phyloP scores from a whole-genome alignment of 2,113 vertebrate genomes.

The Rallus limicola region DNA sequence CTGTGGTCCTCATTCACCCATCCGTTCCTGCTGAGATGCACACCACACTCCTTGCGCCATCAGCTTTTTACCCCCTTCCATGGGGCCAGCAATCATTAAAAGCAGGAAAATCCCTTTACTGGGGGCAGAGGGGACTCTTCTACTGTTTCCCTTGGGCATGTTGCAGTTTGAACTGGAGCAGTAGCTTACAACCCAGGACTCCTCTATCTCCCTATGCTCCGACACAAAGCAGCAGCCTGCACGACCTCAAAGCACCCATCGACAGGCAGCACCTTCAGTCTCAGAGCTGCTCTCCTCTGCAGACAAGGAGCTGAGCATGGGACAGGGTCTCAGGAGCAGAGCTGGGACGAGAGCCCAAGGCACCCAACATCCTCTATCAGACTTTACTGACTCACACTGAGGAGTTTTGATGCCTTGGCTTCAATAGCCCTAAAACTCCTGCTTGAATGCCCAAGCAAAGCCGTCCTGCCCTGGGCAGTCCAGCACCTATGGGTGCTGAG shows the following conservation, averaged over 20 bases:
- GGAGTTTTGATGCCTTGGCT: not conserved
- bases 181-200: not conserved
- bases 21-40: not conserved
- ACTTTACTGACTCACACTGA: not conserved
- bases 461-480: not conserved
- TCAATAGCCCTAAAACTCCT: not conserved
- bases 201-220: not conserved
- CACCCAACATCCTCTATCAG: not conserved
- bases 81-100: not conserved
- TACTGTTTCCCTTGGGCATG: not conserved
- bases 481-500: not conserved
- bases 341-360: not conserved
- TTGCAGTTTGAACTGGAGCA: not conserved
- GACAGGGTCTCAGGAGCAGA: not conserved
- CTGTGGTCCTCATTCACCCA: not conserved
- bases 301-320: not conserved
- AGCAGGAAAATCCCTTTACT: not conserved
- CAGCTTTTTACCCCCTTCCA: not conserved
- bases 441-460: not conserved
- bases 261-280: not conserved
- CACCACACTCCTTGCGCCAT: rapidly evolving
- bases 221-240: not conserved
- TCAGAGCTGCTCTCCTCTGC: not conserved
- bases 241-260: not conserved
- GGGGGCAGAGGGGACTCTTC: not conserved